phyloP scores from a whole-genome alignment of 2,113 vertebrate species.

The Oreochromis niloticus region DNA sequence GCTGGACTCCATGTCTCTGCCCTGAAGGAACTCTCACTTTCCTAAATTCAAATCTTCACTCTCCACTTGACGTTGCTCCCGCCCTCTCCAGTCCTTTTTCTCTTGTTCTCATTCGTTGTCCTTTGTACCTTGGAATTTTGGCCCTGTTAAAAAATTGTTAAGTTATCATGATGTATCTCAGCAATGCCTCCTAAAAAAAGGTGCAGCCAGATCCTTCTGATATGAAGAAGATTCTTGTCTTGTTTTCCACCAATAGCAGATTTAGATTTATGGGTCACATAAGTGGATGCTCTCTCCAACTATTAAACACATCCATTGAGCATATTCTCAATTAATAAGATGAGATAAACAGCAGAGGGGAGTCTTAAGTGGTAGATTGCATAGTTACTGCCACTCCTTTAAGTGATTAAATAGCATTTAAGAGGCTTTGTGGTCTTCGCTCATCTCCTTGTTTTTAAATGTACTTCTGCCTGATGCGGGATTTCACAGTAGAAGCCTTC shows the following conservation, averaged over 20 bases:
- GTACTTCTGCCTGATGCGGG: constrained; percentile 1
- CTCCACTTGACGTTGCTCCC: neutral
- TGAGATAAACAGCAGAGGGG: constrained; percentile 46
- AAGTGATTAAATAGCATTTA: constrained; percentile 68
- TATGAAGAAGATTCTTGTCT: constrained; percentile 34
- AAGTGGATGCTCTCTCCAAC: constrained; percentile 62
- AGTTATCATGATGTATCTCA: constrained; percentile 42
- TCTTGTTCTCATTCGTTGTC: neutral
- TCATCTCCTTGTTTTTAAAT: constrained; percentile 22
- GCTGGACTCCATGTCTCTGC: neutral
- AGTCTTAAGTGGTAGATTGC: constrained; percentile 42
- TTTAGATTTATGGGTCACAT: constrained; percentile 56
- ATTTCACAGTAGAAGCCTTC: constrained; percentile 34
- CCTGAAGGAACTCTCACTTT: neutral
- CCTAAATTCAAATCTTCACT: neutral
- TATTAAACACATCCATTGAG: constrained; percentile 71
- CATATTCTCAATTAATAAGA: constrained; percentile 56
- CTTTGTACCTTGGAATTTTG: neutral
- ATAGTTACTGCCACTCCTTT: constrained; percentile 30
- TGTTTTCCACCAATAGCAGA: constrained; percentile 33
- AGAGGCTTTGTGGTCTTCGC: constrained; percentile 29
- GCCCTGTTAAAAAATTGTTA: neutral
- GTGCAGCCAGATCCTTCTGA: constrained; percentile 48
- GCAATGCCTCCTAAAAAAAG: constrained; percentile 39
- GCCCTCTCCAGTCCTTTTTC: neutral